Base-by-base conservation (phyloP, 2,888 invertebrate species). In the Colostygia pectinataria region DNA sequence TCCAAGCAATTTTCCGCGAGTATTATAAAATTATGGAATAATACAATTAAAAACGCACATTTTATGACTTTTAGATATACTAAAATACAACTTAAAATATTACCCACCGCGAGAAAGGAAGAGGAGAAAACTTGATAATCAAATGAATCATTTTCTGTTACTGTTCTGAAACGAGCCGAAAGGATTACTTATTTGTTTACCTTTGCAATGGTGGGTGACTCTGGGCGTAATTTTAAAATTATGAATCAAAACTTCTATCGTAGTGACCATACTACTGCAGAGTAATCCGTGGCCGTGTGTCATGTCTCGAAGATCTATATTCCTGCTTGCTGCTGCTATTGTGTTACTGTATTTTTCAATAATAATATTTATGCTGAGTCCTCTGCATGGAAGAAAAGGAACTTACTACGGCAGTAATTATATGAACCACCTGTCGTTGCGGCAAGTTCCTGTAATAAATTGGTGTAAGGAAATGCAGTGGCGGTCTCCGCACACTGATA, bases 401-500 rank as follows among this genome's bases (percentile, higher is more conserved):
- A 56, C 61, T 1, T 78, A 74, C 53, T 80, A 79, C 37, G 68
- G 74, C 8, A 70, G 72, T 41, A 74, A 68, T 12, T 78, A 78
- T 47, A 70, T 79, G 63, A 77, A 74, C 55, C 77, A 75, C 40
- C 73, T 83, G 41, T 68, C 77, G 1, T 66, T 80, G 46, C 72
- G 79, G 5, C 78, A 78, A 51, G 68, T 70, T n/a, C 80, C 80
- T 0, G 68, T 61, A 25, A 67, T 87, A 8, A 74, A 73, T 13
- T 93, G 93, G 93, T 93, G 92, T 61, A 82, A 87, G 53, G 87
- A 90, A 38, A 68, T 92, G 32, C 82, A 74, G 20, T 91, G 74
- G 76, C 69, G 66, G 24, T 80, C 87, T 0, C 91, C 93, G 0
- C 91, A 91, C 6, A 84, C 90, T 0, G 53, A 65, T 0, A 63